These are phyloP conservation scores for Typhlomys cinereus DNA, from an alignment of 2,113 vertebrate genomes.

Conservation along the genomic window DNA sequence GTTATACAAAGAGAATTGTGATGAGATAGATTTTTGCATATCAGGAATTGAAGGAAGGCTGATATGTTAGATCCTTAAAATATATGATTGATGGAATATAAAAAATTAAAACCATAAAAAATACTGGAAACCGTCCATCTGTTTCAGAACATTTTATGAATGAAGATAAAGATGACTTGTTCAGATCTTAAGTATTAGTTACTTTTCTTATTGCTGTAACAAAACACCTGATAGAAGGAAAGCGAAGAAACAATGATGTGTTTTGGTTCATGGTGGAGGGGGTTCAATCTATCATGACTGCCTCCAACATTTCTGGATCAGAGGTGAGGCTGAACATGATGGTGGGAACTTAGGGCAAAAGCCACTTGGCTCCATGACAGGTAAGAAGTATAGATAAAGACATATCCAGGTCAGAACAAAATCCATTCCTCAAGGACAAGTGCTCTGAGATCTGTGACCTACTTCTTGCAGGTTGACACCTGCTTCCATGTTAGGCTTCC, in stretches of 20 bases:
- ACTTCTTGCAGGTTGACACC: background rate
- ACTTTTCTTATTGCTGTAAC: background rate
- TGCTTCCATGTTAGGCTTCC: background rate
- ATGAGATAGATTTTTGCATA: background rate
- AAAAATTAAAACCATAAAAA: background rate
- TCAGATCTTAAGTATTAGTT: background rate
- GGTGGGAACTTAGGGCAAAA: background rate
- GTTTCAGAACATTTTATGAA: constrained; percentile 21
- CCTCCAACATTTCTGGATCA: background rate
- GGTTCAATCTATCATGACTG: background rate
- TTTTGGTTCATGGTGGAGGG: background rate
- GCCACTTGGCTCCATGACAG: too few relatives aligned
- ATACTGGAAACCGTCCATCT: background rate
- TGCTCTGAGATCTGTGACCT: background rate
- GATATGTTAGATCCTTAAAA: background rate
- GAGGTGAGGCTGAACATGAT: background rate
- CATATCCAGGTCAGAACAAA: background rate
- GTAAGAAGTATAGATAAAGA: background rate
- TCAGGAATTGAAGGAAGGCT: background rate
- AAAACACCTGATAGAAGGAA: background rate
- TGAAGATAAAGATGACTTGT: constrained; percentile 25
- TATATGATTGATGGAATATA: background rate
- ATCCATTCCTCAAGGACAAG: background rate
- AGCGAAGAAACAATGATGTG: background rate
- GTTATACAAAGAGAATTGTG: background rate